These are phyloP conservation scores for Camponotus fellah DNA, from an alignment of 2,888 invertebrate genomes.

Conservation along the genomic window DNA sequence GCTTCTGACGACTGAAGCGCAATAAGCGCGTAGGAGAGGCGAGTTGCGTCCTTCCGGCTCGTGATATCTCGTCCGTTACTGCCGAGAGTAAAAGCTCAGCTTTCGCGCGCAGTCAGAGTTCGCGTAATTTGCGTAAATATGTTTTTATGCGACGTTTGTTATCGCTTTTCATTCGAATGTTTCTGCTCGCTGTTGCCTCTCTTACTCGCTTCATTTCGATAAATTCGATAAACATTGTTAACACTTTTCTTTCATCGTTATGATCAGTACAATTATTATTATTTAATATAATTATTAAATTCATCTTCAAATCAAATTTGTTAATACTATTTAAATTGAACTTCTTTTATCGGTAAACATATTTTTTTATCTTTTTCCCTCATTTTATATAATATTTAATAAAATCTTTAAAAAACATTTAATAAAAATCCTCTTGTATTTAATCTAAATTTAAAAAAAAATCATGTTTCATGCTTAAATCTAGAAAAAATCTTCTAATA, in stretches of 20 bases:
- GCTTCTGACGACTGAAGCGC: constrained; percentile 72
- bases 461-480: too few species aligned
- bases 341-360: background rate
- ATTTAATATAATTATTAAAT: too few species aligned
- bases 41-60: constrained; percentile 5
- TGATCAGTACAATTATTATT: too few species aligned
- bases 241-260: background rate
- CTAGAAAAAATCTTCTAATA: background rate
- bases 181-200: background rate
- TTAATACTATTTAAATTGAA: background rate
- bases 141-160: constrained; percentile 40
- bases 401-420: background rate
- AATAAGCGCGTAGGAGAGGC: constrained; percentile 43
- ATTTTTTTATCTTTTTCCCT: background rate
- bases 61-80: constrained; percentile 10
- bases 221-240: background rate
- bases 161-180: constrained; percentile 12
- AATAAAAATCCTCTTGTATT: background rate
- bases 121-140: constrained; percentile 48
- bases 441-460: too few species aligned
- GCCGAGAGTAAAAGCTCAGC: constrained; percentile 3
- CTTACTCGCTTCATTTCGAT: background rate
- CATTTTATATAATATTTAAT: background rate
- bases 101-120: background rate
- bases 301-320: background rate